phyloP scores from a whole-genome alignment of 2,797 vertebrate genomes.

The Muscicapa comitata region DNA sequence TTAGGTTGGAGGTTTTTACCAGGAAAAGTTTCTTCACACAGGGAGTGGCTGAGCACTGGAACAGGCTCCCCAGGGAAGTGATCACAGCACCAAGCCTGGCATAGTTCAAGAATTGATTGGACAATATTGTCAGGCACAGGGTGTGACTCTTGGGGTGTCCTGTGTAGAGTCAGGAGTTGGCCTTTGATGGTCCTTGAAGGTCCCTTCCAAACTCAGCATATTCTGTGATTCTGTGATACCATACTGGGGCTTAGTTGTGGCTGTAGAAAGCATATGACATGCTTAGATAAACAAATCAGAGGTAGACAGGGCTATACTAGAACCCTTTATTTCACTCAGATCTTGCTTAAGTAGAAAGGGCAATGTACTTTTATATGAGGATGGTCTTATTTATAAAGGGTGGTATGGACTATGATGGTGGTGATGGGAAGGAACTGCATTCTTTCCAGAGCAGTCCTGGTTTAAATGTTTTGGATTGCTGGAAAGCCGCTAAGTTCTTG shows the following conservation, averaged over 20 bases:
- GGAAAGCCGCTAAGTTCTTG: background rate
- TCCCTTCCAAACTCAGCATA: background rate
- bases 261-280: background rate
- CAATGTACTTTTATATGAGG: background rate
- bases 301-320: background rate
- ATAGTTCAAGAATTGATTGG: background rate
- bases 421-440: background rate
- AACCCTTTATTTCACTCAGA: background rate
- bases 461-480: background rate
- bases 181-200: background rate
- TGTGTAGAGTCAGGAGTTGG: rapidly evolving
- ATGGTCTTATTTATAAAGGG: background rate
- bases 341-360: background rate
- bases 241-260: background rate
- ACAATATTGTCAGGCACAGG: rapidly evolving
- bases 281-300: background rate
- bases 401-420: background rate
- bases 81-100: background rate
- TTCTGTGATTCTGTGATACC: background rate
- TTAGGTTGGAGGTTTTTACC: background rate
- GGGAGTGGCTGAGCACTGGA: rapidly evolving
- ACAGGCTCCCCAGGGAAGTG: background rate
- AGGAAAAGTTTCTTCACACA: rapidly evolving
- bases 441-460: background rate
- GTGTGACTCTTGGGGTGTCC: background rate